Percentiles rank a stretch among this genome's conserved stretches.
These are phyloP conservation scores for Horisme vitalbata DNA, from an alignment of 2,888 invertebrate genomes.

Conservation along the genomic window DNA sequence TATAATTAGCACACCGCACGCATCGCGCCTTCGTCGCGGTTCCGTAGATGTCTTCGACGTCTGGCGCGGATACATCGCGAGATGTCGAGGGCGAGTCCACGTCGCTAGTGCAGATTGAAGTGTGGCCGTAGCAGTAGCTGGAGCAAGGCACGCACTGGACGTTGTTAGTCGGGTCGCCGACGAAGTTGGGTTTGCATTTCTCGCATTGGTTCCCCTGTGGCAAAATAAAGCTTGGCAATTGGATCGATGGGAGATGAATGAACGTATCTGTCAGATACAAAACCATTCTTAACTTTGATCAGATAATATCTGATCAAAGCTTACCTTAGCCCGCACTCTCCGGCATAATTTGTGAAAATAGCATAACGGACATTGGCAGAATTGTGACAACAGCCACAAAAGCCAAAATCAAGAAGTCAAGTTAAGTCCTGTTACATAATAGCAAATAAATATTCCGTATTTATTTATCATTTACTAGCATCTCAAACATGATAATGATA, in stretches of 20 bases:
- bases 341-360: too few relatives aligned
- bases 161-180: conserved; percentile 95
- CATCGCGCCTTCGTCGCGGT: conserved; percentile 89
- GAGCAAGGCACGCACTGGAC: conserved; percentile 93
- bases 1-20: conserved; percentile 91
- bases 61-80: conserved; percentile 76
- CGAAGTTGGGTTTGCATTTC: conserved; percentile 94
- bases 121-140: conserved; percentile 95
- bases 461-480: too few relatives aligned
- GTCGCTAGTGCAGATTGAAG: conserved; percentile 88
- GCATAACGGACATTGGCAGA: too few relatives aligned
- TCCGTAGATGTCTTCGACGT: conserved; percentile 84
- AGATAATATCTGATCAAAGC: too few relatives aligned
- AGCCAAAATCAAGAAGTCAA: too few relatives aligned
- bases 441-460: too few relatives aligned
- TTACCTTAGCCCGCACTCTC: too few relatives aligned
- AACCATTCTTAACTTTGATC: too few relatives aligned
- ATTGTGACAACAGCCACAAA: too few relatives aligned
- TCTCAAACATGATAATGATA: too few relatives aligned
- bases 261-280: too few relatives aligned
- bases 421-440: too few relatives aligned
- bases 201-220: conserved; percentile 93
- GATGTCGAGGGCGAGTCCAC: conserved; percentile 67
- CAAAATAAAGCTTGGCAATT: not conserved
- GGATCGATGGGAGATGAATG: not conserved